phyloP scores from a whole-genome alignment of 1,140 invertebrate species.

The Caenorhabditis briggsae region DNA sequence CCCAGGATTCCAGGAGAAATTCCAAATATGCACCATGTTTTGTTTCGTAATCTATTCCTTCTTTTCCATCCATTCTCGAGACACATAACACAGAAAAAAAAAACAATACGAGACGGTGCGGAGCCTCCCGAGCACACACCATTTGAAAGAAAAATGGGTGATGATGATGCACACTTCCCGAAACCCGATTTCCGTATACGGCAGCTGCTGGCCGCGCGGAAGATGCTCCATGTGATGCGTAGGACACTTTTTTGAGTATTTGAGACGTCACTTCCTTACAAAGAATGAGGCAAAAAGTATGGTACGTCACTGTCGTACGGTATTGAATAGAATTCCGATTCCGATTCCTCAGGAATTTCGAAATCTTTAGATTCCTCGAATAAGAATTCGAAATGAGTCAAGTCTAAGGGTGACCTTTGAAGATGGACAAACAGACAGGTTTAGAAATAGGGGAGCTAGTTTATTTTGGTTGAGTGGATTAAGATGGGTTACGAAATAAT shows the following conservation, averaged over 20 bases:
- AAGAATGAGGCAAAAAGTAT: neutral
- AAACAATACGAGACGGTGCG: constrained; percentile 51
- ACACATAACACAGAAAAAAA: neutral
- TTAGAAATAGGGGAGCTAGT: no score
- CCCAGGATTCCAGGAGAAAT: no score
- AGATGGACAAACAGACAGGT: no score
- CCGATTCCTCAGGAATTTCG: no score
- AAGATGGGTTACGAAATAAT: no score
- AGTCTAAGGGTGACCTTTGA: no score
- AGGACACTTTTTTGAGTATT: neutral
- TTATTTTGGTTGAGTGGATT: no score
- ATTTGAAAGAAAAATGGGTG: neutral
- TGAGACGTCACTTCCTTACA: constrained; percentile 41
- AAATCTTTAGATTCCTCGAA: no score
- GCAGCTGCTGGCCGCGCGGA: neutral
- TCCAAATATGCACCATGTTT: neutral
- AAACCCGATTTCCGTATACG: constrained; percentile 56
- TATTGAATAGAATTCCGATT: neutral
- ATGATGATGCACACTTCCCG: constrained; percentile 23
- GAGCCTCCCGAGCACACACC: constrained; percentile 47
- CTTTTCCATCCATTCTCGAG: neutral
- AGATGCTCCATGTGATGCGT: constrained; percentile 19
- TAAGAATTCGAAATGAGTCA: no score
- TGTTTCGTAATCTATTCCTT: neutral
- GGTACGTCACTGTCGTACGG: neutral